Conservation (phyloP, 2,797 vertebrate species). For the Fistularia tabacaria region DNA sequence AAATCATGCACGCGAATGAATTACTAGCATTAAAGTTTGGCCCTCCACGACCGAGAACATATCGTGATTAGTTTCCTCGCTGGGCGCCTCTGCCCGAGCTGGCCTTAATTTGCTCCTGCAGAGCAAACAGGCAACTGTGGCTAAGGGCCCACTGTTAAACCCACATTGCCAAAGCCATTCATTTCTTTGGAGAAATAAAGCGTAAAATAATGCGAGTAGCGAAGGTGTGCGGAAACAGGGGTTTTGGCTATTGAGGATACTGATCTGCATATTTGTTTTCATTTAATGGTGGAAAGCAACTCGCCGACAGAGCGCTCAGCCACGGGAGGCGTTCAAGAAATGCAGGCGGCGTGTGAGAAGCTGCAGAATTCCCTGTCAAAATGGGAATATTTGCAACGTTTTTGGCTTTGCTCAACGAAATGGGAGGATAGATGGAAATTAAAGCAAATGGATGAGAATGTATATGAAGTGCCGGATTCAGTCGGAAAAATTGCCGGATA, state of each 20-base stretch:
- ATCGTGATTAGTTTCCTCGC: conserved; percentile 32
- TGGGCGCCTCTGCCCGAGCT: conserved; percentile 34
- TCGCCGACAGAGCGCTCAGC: conserved; percentile 17
- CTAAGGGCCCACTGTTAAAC: conserved; percentile 54
- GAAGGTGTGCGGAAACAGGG: too few species aligned
- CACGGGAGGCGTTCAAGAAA: conserved; percentile 23
- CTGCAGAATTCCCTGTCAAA: conserved; percentile 18
- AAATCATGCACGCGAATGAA: conserved; percentile 28
- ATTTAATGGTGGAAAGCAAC: too few species aligned
- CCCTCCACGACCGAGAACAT: conserved; percentile 18
- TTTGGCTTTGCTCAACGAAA: too few species aligned
- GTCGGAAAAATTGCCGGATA: conserved; percentile 25
- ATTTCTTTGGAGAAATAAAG: too few species aligned
- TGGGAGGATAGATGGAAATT: not conserved
- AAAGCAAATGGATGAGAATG: conserved; percentile 7
- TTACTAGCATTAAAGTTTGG: conserved; percentile 18
- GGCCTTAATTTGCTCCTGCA: conserved; percentile 24
- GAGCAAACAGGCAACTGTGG: conserved; percentile 42
- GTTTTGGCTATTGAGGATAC: too few species aligned
- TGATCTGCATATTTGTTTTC: too few species aligned
- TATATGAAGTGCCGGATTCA: conserved; percentile 5
- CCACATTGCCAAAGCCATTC: too few species aligned
- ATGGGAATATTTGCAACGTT: not conserved
- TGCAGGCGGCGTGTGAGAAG: conserved; percentile 24
- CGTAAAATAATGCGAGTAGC: too few species aligned